phyloP scores from a whole-genome alignment of 1,140 invertebrate genomes.

The Brachionus plicatilis region DNA sequence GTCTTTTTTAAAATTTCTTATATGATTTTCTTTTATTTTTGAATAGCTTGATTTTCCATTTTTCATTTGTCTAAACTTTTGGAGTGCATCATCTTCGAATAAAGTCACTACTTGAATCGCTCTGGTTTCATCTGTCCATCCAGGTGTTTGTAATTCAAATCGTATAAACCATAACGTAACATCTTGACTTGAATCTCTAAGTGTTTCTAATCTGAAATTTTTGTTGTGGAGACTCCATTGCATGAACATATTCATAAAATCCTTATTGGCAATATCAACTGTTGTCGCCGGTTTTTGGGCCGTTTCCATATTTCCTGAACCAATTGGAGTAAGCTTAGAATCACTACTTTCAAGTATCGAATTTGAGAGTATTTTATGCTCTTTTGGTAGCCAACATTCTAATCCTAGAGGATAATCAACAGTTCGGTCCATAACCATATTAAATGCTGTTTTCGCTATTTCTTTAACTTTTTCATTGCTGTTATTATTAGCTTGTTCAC shows the following conservation, averaged over 20 bases:
- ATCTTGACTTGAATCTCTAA: background rate
- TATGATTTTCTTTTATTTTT: background rate
- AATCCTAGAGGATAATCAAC: background rate
- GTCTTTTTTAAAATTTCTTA: background rate
- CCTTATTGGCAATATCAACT: background rate
- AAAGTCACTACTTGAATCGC: background rate
- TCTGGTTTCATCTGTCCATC: background rate
- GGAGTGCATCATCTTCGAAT: background rate
- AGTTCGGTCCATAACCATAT: background rate
- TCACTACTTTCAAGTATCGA: background rate
- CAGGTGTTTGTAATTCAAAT: background rate
- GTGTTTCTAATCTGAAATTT: background rate
- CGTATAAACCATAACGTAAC: background rate
- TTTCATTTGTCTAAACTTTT: background rate
- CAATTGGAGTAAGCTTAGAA: background rate
- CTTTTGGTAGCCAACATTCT: background rate
- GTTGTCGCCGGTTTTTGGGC: background rate
- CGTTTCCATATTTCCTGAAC: too few relatives aligned
- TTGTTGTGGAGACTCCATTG: background rate
- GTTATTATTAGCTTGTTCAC: background rate
- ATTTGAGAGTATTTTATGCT: background rate
- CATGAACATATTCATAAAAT: background rate
- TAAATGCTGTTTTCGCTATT: background rate
- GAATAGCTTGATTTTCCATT: background rate
- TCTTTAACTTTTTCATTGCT: background rate